Base-by-base conservation (phyloP, 2,888 invertebrate species). In the Lamellibrachia satsuma region DNA sequence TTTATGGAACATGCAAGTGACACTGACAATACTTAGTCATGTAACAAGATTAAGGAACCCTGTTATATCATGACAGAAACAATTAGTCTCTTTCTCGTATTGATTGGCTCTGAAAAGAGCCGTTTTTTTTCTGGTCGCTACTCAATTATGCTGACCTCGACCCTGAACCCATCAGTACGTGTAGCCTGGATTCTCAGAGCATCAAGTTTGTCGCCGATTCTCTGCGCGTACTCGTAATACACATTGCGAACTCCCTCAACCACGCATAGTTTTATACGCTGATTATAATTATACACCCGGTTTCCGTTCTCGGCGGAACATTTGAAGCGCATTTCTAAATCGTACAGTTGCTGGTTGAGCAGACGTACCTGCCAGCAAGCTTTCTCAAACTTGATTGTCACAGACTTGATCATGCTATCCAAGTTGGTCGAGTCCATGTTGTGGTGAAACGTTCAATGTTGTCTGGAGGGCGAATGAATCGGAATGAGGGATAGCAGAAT, bases 241-340 rank as follows among this genome's bases (percentile, higher is more conserved):
- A 92, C 75, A 90, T 93, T 91, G 52, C 93, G 52, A 39, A 92
- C 92, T n/a, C 93, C 93, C 93, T 93, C 92, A 15, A 92, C 51
- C 39, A 92, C 92, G 55, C 93, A 93, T 27, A 93, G 92, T 90
- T 92, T 92, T 51, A 92, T 91, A n/a, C 93, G 91, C 91, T 55
- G 91, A 57, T 90, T 93, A 92, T 93, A 93, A 27, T 90, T 55
- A 39, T 52, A 90, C n/a, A 57, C 52, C 15, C 90, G 75, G 15
- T 57, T 39, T 15, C 90, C 22, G 90, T 52, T 90, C 52, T 92
- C 75, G n/a, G 39, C 52, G 22, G 93, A 91, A 9, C 92, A 52
- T 91, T 93, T 90, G 91, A 92, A 92, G 15, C 93, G 91, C 27
- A 90, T 91, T 91, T 92, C 91, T 55, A 92, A 52, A 15, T 57